Evolutionary conservation across 1,140 invertebrate species (phyloP), one percentile per base, ranked within the genome.

Genomic region (Tribolium madens): DNA sequence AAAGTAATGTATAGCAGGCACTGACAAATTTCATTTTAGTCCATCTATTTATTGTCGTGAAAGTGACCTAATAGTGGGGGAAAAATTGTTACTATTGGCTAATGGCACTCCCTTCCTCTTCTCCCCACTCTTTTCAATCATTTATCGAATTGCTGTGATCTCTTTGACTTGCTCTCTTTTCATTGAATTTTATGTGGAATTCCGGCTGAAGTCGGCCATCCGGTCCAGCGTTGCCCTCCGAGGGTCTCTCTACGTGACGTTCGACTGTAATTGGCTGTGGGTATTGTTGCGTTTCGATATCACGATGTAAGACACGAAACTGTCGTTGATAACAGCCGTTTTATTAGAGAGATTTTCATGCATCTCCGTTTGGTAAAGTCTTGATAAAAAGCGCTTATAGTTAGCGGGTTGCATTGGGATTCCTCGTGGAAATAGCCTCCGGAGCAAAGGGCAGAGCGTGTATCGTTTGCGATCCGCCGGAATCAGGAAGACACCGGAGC

Each of bases 331-430:
- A 33, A 64, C 57, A 60, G 9, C 2, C n/a, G 36, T 4, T n/a
- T 2, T 33, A 33, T 33, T 9, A 13, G 12, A 17, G 57, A 2
- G 57, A 64, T 14, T 13, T 64, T 64, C 53, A 17, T 60, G 17
- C 42, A 50, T 46, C 36, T n/a, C 15, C 7, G 14, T 50, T 72
- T 72, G 50, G 70, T 46, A 47, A 50, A 72, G 10, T 42, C 33
- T 13, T 15, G 70, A 72, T 72, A 72, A 72, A 72, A 72, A 72
- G n/a, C 42, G 31, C 9, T 17, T 10, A 47, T 47, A 71, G 42
- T 47, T 47, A 47, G 69, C 69, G 36, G 17, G 69, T 47, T 47
- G 42, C 48, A n/a, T 64, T 42, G 73, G 73, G 21, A 74, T 57
- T 52, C 52, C 50, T 14, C 7, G 13, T 10, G 36, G 21, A 53